Conservation (phyloP, 2,113 vertebrate species). For the Arvicanthis niloticus region DNA sequence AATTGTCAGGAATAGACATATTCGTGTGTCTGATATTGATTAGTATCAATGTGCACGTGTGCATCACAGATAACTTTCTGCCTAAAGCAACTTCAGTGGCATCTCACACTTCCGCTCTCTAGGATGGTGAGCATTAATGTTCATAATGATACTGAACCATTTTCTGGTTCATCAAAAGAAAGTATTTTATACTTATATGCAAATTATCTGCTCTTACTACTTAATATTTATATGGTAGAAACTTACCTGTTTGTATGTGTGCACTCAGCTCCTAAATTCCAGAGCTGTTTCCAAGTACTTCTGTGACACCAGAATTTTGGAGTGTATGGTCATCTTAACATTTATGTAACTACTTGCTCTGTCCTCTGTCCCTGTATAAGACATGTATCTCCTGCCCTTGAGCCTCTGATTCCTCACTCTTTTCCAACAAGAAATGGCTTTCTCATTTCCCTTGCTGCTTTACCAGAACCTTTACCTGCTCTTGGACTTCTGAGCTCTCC, state of each 20-base stretch:
- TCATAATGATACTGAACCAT: not conserved
- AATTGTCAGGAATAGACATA: not conserved
- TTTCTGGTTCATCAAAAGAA: not conserved
- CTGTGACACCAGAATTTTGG: not conserved
- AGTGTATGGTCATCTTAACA: not conserved
- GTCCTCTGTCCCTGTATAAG: accelerated
- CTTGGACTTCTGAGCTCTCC: not conserved
- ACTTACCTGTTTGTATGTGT: not conserved
- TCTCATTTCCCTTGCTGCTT: not conserved
- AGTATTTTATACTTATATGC: not conserved
- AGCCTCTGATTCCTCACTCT: accelerated
- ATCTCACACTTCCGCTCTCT: not conserved
- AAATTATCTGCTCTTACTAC: not conserved
- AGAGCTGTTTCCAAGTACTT: not conserved
- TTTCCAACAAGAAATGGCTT: no score
- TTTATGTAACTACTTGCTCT: not conserved
- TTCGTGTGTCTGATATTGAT: not conserved
- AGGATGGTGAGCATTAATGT: not conserved
- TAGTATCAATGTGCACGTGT: not conserved
- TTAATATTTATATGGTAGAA: not conserved
- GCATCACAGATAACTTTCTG: not conserved
- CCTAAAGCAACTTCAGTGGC: not conserved
- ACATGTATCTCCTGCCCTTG: accelerated
- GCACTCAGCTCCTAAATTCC: not conserved
- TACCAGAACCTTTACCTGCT: accelerated